Evolutionary conservation across 2,113 vertebrate species (phyloP).

Genomic region (Tachysurus fulvidraco): DNA sequence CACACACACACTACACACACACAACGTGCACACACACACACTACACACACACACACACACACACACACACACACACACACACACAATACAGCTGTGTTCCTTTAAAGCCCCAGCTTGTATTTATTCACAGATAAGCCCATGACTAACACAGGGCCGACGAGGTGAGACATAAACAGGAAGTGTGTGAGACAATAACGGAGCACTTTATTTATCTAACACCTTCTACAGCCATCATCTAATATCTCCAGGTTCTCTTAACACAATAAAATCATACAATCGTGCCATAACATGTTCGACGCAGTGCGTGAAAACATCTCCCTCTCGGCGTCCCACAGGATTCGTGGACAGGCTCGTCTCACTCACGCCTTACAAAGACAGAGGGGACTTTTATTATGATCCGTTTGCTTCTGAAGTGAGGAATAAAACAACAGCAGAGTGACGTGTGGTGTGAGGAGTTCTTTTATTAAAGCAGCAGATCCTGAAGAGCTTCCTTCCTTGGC

Average conservation of each 20-base stretch:
- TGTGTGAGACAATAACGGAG: neutral
- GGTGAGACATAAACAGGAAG: neutral
- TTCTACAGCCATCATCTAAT: neutral
- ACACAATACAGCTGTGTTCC: too few species aligned
- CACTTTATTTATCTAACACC: neutral
- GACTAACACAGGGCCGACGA: neutral
- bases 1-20: neutral
- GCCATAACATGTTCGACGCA: neutral
- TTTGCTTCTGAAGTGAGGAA: neutral
- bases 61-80: too few species aligned
- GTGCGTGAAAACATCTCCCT: neutral
- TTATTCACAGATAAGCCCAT: conserved; percentile 12
- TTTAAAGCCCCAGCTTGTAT: conserved; percentile 12
- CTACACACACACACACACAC: neutral
- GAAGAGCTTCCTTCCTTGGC: neutral
- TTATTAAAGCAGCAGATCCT: neutral
- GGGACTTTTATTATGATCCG: neutral
- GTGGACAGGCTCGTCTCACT: too few species aligned
- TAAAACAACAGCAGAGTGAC: neutral
- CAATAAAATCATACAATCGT: neutral
- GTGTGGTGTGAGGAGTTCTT: neutral
- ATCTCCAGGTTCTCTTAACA: neutral
- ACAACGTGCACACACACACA: neutral
- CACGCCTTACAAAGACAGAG: too few species aligned
- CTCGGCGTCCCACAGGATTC: neutral